phyloP scores from a whole-genome alignment of 2,888 invertebrate species.

The Saturnia japonica region DNA sequence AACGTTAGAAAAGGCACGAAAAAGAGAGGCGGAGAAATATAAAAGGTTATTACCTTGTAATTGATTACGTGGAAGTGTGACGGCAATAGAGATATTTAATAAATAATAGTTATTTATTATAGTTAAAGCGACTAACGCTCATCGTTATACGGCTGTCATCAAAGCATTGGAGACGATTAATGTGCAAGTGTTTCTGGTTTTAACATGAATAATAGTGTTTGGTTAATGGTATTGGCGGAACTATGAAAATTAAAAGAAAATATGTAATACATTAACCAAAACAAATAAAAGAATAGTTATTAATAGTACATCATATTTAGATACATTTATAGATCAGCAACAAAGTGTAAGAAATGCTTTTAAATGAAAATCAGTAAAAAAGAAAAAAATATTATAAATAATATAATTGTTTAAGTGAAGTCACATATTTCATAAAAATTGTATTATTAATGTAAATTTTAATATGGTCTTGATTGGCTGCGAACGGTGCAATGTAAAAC shows the following conservation, averaged over 20 bases:
- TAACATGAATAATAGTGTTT: background rate
- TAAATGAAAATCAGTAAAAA: too few species aligned
- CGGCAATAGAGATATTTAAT: slow-evolving; percentile 46
- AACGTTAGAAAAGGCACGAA: slow-evolving; percentile 49
- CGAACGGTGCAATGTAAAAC: background rate
- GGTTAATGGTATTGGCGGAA: background rate
- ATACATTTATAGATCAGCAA: too few species aligned
- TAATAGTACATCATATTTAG: background rate
- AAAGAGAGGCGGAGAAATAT: slow-evolving; percentile 42
- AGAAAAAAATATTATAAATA: too few species aligned
- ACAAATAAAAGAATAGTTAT: background rate
- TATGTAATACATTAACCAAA: background rate
- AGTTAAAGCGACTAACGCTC: slow-evolving; percentile 59
- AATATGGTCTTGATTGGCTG: background rate
- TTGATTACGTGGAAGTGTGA: slow-evolving; percentile 62
- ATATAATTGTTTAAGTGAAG: too few species aligned
- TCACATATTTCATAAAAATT: too few species aligned
- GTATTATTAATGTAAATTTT: too few species aligned
- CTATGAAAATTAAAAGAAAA: background rate
- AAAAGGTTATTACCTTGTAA: slow-evolving; percentile 67
- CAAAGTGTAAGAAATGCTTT: too few species aligned
- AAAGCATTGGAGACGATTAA: background rate
- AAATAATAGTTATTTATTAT: slow-evolving; percentile 50
- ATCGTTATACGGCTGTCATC: slow-evolving; percentile 44
- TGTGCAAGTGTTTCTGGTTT: slow-evolving; percentile 5